phyloP scores from a whole-genome alignment of 2,113 vertebrate species.

The Phalacrocorax carbo region DNA sequence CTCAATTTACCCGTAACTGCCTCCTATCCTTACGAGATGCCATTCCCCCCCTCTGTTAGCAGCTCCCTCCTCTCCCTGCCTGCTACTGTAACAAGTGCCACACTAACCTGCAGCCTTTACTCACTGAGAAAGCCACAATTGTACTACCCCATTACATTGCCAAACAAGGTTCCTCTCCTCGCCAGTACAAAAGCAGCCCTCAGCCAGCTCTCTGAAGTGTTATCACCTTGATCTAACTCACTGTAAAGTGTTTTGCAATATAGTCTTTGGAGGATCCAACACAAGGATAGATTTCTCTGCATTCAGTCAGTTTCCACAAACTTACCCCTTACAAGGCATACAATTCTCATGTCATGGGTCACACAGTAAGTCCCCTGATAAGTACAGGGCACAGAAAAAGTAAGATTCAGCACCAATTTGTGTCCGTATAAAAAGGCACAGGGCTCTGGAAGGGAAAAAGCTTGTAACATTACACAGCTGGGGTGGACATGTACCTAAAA shows the following conservation, averaged over 20 bases:
- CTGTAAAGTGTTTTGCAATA: not conserved
- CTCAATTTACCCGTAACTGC: not conserved
- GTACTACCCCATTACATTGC: rapidly evolving
- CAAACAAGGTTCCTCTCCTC: not conserved
- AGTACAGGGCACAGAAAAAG: not conserved
- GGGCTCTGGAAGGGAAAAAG: not conserved
- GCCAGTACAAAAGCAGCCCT: not conserved
- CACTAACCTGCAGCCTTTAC: not conserved
- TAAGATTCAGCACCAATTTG: not conserved
- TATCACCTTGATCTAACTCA: not conserved
- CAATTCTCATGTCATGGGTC: not conserved
- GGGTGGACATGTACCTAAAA: not conserved
- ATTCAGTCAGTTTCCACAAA: not conserved
- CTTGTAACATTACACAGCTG: not conserved
- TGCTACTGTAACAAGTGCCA: not conserved
- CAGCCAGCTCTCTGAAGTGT: not conserved
- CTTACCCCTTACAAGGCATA: not conserved
- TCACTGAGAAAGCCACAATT: not conserved
- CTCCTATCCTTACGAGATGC: not conserved
- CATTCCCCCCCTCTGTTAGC: not conserved
- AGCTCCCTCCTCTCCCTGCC: not conserved
- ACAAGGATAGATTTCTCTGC: not conserved
- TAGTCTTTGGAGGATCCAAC: not conserved
- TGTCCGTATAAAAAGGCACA: not conserved
- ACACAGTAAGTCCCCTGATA: not conserved